Evolutionary conservation across 1,140 invertebrate species (phyloP).

Genomic region (roundworm (Caenorhabditis elegans)): DNA sequence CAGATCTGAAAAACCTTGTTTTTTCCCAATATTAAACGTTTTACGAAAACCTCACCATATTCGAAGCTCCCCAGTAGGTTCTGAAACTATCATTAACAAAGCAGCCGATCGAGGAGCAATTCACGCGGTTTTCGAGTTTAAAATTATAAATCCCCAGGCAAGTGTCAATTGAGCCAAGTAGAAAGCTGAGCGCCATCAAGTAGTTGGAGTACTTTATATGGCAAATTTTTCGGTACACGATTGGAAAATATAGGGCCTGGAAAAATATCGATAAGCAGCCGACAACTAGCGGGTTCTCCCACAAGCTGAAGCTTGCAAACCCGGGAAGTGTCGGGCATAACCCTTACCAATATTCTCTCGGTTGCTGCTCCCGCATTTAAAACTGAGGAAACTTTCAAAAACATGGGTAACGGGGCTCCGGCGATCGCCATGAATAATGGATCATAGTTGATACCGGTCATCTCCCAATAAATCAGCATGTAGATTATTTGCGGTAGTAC

Average conservation of each 20-base stretch:
- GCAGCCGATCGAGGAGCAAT: background rate
- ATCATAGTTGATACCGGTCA: background rate
- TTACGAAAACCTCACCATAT: background rate
- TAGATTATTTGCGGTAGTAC: background rate
- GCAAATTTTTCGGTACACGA: background rate
- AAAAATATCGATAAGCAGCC: too few species aligned
- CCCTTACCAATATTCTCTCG: background rate
- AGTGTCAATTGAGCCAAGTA: background rate
- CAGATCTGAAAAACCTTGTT: background rate
- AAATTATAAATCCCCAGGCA: background rate
- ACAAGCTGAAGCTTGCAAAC: too few species aligned
- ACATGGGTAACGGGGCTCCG: background rate
- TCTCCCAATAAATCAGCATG: background rate
- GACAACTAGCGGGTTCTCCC: too few species aligned
- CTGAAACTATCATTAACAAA: background rate
- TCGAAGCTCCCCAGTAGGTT: background rate
- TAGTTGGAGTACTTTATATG: background rate
- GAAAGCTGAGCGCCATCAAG: background rate
- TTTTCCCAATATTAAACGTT: background rate
- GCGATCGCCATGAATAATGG: background rate
- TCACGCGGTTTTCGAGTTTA: background rate
- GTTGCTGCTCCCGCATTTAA: constrained; percentile 11
- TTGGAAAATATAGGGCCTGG: background rate
- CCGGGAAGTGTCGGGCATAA: too few species aligned
- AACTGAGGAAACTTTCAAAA: background rate